Base-by-base conservation (phyloP, 2,797 vertebrate species). In the Austrolebias charrua region DNA sequence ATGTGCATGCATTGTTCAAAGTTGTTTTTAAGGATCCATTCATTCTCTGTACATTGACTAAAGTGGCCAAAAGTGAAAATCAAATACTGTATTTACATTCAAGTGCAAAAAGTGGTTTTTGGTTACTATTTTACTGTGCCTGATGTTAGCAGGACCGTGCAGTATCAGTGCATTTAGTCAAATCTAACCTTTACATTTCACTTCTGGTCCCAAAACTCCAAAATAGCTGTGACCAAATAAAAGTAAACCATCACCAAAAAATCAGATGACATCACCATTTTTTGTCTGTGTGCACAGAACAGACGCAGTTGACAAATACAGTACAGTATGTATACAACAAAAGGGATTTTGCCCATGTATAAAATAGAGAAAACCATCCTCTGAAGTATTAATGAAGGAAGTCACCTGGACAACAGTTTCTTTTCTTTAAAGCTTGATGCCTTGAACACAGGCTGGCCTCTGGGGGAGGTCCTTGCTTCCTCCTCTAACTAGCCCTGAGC, bases 401-500 rank as follows among this genome's bases (percentile, higher is more conserved):
- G 16, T 53, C 63, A 72, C 68, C 71, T 78, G 66, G 58, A 79
- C 72, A 75, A 64, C 69, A 60, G 83, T 82, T 75, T 79, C 84
- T 84, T 24, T 24, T 69, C 52, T 69, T 66, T 76, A 14, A 40
- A 59, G 72, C 76, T 76, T 46, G n/a, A 54, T 65, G 81, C 62
- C 53, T 47, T n/a, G n/a, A 76, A 64, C 69, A 78, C 75, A 67
- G 8, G 4, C 46, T 55, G 69, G 61, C 76, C 81, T 74, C 69
- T 58, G 18, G 69, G 81, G 75, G 60, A 83, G 75, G 81, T 78
- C 73, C 71, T 71, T 45, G 66, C 51, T 70, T 58, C 85, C 73
- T 77, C 76, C 80, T 78, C 76, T 82, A 89, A 85, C 79, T 81
- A 69, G 82, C 84, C 86, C 66, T 46, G 43, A 88, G 89, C 83